phyloP scores from a whole-genome alignment of 2,113 vertebrate species.

The Hyaena hyaena region DNA sequence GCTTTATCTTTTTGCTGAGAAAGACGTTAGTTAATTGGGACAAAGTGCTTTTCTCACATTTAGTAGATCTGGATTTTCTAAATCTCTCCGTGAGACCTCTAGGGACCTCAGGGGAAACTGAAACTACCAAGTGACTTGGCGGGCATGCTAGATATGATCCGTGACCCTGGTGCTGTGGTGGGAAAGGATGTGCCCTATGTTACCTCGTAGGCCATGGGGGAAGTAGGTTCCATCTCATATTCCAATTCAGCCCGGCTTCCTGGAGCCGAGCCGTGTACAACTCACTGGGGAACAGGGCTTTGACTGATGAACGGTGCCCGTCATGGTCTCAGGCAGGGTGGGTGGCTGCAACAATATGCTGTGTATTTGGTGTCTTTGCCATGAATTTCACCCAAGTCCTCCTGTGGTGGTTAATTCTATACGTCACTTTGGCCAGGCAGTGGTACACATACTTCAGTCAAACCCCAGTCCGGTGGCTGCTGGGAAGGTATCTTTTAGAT shows the following conservation, averaged over 20 bases:
- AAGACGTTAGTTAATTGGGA: not conserved
- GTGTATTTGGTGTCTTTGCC: not conserved
- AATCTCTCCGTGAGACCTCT: not conserved
- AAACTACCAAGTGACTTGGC: not conserved
- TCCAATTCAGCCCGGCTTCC: not conserved
- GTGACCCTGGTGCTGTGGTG: not conserved
- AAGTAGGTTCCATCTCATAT: not conserved
- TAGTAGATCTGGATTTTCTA: constrained; percentile 15
- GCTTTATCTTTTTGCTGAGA: not conserved
- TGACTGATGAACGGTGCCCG: not conserved
- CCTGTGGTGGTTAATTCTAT: not conserved
- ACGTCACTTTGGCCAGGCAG: not conserved
- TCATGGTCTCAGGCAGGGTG: not conserved
- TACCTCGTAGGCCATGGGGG: fast-evolving
- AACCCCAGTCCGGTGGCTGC: not conserved
- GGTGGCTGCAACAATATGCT: fast-evolving
- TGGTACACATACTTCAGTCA: not conserved
- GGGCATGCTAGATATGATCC: too few relatives aligned
- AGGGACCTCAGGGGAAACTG: not conserved
- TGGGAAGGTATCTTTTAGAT: not conserved
- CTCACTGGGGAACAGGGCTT: fast-evolving
- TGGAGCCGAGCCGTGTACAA: not conserved
- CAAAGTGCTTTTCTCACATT: constrained; percentile 2
- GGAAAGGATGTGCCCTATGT: not conserved
- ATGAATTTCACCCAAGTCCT: not conserved